Conservation (phyloP, 1,140 invertebrate genomes). For the Bombus sylvicola region DNA sequence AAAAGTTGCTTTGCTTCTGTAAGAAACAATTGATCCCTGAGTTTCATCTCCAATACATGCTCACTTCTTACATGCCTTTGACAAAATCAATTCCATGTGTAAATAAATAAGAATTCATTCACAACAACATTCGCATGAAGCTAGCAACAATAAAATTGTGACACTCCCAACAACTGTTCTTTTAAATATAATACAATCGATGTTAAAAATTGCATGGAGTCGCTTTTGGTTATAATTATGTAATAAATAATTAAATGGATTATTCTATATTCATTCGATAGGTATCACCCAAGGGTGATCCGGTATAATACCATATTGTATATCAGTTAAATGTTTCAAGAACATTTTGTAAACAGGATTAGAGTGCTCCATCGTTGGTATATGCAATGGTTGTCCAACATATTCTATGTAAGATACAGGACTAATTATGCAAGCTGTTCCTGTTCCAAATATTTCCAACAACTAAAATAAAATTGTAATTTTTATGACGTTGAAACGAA, state of each 20-base stretch:
- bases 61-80: not conserved
- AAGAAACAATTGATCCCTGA: constrained; percentile 27
- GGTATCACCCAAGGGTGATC: constrained; percentile 90
- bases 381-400: constrained; percentile 85
- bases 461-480: constrained; percentile 85
- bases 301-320: constrained; percentile 91
- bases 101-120: constrained; percentile 37
- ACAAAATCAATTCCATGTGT: not conserved
- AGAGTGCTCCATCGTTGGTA: constrained; percentile 90
- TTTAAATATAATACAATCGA: not conserved
- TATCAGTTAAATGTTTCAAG: constrained; percentile 89
- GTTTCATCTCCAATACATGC: constrained; percentile 2
- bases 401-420: constrained; percentile 93
- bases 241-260: constrained; percentile 25
- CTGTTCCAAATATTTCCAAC: constrained; percentile 96
- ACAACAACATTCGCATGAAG: not conserved
- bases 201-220: not conserved
- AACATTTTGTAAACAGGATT: constrained; percentile 88
- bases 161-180: no score
- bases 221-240: not conserved
- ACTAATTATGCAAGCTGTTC: constrained; percentile 96
- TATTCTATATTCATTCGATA: constrained; percentile 77
- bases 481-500: not conserved
- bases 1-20: not conserved
- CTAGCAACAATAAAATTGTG: not conserved